Evolutionary conservation across 2,113 vertebrate species (phyloP), one percentile per base, ranked within the genome.

Genomic region (Lycocorax pyrrhopterus): DNA sequence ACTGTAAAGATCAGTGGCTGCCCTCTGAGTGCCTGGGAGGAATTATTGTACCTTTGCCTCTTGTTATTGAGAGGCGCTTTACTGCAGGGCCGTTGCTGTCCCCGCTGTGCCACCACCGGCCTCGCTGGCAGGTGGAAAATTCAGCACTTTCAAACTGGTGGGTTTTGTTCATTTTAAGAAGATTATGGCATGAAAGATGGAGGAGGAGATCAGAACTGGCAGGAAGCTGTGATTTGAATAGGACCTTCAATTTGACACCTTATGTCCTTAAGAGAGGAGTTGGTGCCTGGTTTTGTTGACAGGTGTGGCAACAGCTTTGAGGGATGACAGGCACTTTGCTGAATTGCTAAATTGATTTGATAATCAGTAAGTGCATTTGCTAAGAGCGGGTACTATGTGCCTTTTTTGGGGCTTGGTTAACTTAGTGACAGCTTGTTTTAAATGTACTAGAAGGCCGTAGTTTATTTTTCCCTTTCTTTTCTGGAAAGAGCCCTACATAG

Each of bases 181-280:
- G 96, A 96, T 98, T 96, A 94, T 62, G 43, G 82, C 19, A 13
- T 96, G 89, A 97, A 96, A 55, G 93, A 97, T 96, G 78, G 85
- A 93, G 39, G 41, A 55, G 73, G 74, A 95, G 89, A 97, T 97
- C 83, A 92, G 91, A 94, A 76, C 69, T 94, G 97, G 93, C 97
- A 97, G 94, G 91, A 92, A 95, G 73, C 84, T 96, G 80, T 94
- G 84, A 97, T 97, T 97, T 97, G 97, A 97, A 95, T 94, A 93
- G 94, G 92, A 89, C 95, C 87, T 98, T 96, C 97, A 95, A 60
- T 97, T 91, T 97, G 97, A 97, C 93, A 71, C 43, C 84, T 96
- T 96, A 91, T 91, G 93, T 97, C 95, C 92, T 93, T 97, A 93
- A 95, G 96, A 97, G 78, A 84, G 88, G 74, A 75, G 90, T 62